A percentile compares a stretch with the other conserved stretches of the same genome.
Evolutionary conservation across 1,140 invertebrate species (phyloP).

Genomic region (Spodoptera frugiperda): DNA sequence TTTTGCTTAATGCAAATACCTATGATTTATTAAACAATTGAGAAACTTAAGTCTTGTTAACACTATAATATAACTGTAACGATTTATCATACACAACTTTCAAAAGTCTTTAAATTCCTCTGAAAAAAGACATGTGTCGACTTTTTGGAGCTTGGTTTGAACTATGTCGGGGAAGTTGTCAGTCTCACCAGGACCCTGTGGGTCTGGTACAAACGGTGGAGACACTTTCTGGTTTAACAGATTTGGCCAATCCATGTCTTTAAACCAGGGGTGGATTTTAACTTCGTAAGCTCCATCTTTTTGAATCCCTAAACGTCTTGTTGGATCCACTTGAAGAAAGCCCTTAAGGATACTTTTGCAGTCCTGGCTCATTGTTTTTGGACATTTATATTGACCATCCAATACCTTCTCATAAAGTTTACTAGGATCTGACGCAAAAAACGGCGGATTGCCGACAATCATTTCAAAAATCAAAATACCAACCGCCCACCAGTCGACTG

Average conservation of each 20-base stretch:
- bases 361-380: constrained; percentile 88
- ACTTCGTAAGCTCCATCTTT: constrained; percentile 91
- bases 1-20: constrained; percentile 7
- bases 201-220: constrained; percentile 91
- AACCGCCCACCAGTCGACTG: constrained; percentile 98
- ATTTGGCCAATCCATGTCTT: constrained; percentile 91
- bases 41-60: neutral
- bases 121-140: constrained; percentile 67
- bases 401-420: constrained; percentile 95
- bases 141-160: constrained; percentile 61
- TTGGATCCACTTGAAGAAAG: constrained; percentile 93
- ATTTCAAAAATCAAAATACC: constrained; percentile 94
- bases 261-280: constrained; percentile 89
- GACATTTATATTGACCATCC: constrained; percentile 89
- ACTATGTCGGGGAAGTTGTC: constrained; percentile 91
- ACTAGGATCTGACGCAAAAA: constrained; percentile 91
- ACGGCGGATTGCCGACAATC: constrained; percentile 92
- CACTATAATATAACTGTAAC: neutral
- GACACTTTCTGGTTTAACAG: constrained; percentile 92
- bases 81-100: constrained; percentile 16
- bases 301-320: constrained; percentile 94
- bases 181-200: constrained; percentile 89
- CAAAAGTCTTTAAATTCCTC: constrained; percentile 78
- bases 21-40: constrained; percentile 10
- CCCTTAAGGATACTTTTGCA: constrained; percentile 94